Conservation (phyloP, 1,140 invertebrate species). For the Eciton burchellii region DNA sequence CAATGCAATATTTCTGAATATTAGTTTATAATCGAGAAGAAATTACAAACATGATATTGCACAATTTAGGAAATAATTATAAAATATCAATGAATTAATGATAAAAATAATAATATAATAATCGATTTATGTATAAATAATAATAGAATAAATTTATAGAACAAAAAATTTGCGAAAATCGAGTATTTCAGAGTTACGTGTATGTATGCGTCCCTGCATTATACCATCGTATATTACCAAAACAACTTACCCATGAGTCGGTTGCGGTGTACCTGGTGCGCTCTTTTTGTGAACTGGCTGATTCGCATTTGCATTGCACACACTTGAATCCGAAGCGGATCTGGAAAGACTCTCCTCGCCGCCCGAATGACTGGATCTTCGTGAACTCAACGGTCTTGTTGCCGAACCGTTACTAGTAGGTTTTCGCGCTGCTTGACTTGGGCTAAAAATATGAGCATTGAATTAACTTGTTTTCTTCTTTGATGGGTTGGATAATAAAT, state of each 20-base stretch:
- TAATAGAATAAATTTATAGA: not conserved
- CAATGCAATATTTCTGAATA: not conserved
- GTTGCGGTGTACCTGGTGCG: constrained; percentile 90
- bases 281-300: constrained; percentile 87
- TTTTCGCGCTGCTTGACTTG: constrained; percentile 83
- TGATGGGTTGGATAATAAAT: not conserved
- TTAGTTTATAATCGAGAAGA: not conserved
- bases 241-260: constrained; percentile 88
- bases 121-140: not conserved
- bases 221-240: constrained; percentile 11
- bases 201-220: constrained; percentile 30
- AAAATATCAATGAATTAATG: not conserved
- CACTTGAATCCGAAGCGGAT: constrained; percentile 95
- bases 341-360: constrained; percentile 94
- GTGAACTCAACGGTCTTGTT: constrained; percentile 82
- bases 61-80: not conserved
- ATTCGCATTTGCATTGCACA: constrained; percentile 88
- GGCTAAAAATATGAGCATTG: constrained; percentile 73
- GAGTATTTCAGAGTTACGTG: constrained; percentile 5
- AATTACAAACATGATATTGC: constrained; percentile 3
- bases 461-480: not conserved
- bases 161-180: not conserved
- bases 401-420: constrained; percentile 84
- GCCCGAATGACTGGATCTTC: constrained; percentile 86
- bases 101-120: no score